These are phyloP conservation scores for Sarcophaga bullata DNA, from an alignment of 1,140 invertebrate species.

Conservation along the genomic window DNA sequence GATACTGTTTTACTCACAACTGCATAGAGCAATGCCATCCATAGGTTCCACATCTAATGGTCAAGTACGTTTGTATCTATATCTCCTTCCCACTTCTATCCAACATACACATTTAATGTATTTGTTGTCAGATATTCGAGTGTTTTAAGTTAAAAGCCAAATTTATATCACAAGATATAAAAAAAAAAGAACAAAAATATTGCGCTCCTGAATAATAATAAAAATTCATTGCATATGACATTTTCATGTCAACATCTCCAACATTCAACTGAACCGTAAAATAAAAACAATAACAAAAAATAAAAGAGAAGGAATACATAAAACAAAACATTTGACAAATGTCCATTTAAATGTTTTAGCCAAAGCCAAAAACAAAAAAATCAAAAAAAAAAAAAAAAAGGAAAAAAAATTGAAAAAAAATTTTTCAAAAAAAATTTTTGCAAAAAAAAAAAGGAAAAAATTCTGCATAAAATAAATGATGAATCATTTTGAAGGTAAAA, in stretches of 20 bases:
- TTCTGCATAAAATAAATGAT: not conserved
- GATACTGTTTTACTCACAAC: no score
- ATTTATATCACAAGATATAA: not conserved
- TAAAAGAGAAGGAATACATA: not conserved
- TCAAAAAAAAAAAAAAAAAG: no score
- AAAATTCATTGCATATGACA: conserved; percentile 26
- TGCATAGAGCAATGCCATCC: no score
- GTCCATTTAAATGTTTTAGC: conserved; percentile 17
- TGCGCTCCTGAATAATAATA: not conserved
- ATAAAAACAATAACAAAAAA: not conserved
- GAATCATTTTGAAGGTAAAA: not conserved
- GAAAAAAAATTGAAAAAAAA: no score
- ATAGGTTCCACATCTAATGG: not conserved
- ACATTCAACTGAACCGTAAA: not conserved
- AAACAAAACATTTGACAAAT: conserved; percentile 23
- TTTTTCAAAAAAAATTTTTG: no score
- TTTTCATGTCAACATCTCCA: conserved; percentile 18
- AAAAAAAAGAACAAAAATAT: not conserved
- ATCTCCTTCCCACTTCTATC: not conserved
- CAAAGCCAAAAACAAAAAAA: no score
- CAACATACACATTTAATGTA: not conserved
- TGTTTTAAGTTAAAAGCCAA: conserved; percentile 24
- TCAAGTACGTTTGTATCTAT: conserved; percentile 9
- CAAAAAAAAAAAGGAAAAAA: not conserved
- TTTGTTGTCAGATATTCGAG: conserved; percentile 24